A percentile compares a stretch with the other conserved stretches of the same genome.
phyloP scores from a whole-genome alignment of 2,888 invertebrate species.

The Cryptophagus acutangulus region DNA sequence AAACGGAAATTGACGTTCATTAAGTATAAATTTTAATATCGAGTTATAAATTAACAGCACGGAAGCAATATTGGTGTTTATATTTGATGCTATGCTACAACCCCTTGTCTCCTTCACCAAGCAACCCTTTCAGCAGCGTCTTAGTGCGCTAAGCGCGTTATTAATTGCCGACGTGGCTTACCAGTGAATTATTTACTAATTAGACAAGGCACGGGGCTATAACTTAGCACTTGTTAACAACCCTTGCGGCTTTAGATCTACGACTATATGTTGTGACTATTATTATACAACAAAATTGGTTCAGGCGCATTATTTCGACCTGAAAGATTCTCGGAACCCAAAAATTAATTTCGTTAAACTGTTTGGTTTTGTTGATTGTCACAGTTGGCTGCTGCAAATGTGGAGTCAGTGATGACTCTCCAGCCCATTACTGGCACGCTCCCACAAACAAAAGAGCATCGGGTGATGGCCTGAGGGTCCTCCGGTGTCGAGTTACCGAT shows the following conservation, averaged over 20 bases:
- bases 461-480: constrained; percentile 27
- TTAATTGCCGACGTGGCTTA: constrained; percentile 51
- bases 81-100: constrained; percentile 26
- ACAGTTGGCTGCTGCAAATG: too few relatives aligned
- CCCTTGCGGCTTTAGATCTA: constrained; percentile 40
- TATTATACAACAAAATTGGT: too few relatives aligned
- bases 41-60: constrained; percentile 20
- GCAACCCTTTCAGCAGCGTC: constrained; percentile 25
- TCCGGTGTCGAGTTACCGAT: constrained; percentile 44
- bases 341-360: too few relatives aligned
- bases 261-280: too few relatives aligned
- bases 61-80: constrained; percentile 17
- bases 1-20: constrained; percentile 25
- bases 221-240: constrained; percentile 43
- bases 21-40: constrained; percentile 29
- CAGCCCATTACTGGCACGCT: constrained; percentile 42
- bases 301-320: too few relatives aligned
- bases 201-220: constrained; percentile 47
- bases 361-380: too few relatives aligned
- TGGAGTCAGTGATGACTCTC: constrained; percentile 29
- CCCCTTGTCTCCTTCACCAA: constrained; percentile 34
- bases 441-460: constrained; percentile 40
- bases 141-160: constrained; percentile 42
- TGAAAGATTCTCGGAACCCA: too few relatives aligned
- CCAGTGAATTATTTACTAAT: constrained; percentile 54